phyloP scores from a whole-genome alignment of 1,140 invertebrate species.

The Neuroterus valhalla region DNA sequence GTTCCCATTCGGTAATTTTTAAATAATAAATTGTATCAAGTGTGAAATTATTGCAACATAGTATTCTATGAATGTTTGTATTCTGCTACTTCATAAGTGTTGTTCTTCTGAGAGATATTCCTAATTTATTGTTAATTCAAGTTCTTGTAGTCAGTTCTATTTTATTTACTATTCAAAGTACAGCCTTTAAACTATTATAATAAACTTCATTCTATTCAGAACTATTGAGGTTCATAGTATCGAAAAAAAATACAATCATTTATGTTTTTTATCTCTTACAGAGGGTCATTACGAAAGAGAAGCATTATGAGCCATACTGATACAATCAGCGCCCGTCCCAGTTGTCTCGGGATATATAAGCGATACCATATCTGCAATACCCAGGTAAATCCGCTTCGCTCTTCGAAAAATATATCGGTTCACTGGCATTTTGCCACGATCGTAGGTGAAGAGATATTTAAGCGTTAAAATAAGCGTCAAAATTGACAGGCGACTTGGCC shows the following conservation, averaged over 20 bases:
- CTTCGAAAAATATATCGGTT: neutral
- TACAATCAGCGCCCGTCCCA: conserved; percentile 58
- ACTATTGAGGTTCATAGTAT: neutral
- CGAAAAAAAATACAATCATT: conserved; percentile 6
- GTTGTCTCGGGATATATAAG: conserved; percentile 81
- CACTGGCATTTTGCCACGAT: too few species aligned
- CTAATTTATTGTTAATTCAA: too few species aligned
- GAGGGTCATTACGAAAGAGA: conserved; percentile 63
- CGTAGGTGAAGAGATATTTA: conserved; percentile 35
- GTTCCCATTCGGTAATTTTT: conserved; percentile 61
- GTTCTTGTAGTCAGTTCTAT: too few species aligned
- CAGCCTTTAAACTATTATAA: too few species aligned
- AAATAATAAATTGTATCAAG: neutral
- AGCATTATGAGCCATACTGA: conserved; percentile 58
- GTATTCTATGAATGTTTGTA: too few species aligned
- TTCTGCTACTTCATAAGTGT: too few species aligned
- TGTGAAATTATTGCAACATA: neutral
- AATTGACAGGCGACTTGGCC: conserved; percentile 50
- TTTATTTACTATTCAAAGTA: too few species aligned
- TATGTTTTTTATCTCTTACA: conserved; percentile 52
- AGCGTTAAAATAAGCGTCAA: conserved; percentile 40
- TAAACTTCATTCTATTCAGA: neutral
- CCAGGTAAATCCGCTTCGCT: conserved; percentile 74
- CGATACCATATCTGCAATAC: conserved; percentile 84
- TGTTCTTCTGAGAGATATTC: too few species aligned